Percentiles rank a stretch among this genome's conserved stretches.
phyloP scores from a whole-genome alignment of 2,797 vertebrate genomes.

The Cuculus canorus region DNA sequence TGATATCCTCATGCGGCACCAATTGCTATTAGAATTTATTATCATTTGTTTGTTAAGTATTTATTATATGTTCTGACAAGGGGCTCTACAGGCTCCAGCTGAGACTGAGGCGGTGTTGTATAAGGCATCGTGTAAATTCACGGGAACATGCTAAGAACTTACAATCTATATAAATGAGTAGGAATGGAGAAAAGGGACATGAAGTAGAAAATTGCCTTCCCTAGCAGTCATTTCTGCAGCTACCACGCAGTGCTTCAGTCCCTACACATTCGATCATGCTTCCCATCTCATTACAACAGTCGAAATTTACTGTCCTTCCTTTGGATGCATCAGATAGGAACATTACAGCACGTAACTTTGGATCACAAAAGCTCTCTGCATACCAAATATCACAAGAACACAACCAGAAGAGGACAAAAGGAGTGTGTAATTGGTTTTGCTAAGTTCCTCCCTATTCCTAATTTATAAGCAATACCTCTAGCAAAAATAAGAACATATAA shows the following conservation, averaged over 20 bases:
- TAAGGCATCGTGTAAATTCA: constrained; percentile 14
- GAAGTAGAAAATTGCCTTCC: constrained; percentile 32
- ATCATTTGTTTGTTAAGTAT: constrained; percentile 37
- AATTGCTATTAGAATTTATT: constrained; percentile 32
- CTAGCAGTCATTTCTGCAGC: neutral
- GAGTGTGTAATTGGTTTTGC: neutral
- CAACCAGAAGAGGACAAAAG: neutral
- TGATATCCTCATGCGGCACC: neutral
- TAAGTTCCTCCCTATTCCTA: neutral
- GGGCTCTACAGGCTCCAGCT: neutral
- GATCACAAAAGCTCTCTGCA: neutral
- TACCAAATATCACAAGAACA: neutral
- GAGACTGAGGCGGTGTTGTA: neutral
- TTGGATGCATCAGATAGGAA: neutral
- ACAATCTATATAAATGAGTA: constrained; percentile 16
- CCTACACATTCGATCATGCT: neutral
- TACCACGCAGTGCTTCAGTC: neutral
- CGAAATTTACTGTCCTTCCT: constrained; percentile 37
- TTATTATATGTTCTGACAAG: constrained; percentile 23
- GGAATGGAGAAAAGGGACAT: neutral
- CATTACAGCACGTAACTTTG: neutral
- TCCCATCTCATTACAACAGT: constrained; percentile 38
- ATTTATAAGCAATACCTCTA: neutral
- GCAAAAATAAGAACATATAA: neutral
- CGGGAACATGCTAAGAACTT: constrained; percentile 21